phyloP scores from a whole-genome alignment of 2,797 vertebrate genomes.

The Sebastes hopkinsi region DNA sequence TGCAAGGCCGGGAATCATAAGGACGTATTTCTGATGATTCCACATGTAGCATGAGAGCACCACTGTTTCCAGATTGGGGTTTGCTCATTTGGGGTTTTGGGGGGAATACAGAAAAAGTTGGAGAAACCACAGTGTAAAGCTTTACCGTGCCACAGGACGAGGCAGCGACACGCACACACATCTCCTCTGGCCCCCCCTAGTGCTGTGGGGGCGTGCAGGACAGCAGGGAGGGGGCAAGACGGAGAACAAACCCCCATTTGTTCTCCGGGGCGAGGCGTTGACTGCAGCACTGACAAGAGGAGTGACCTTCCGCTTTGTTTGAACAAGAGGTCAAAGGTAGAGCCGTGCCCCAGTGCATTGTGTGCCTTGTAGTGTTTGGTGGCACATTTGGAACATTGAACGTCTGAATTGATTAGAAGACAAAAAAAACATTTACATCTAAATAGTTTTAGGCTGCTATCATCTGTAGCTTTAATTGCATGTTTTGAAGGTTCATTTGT shows the following conservation, averaged over 20 bases:
- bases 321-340: slow-evolving; percentile 79
- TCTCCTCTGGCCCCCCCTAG: slow-evolving; percentile 47
- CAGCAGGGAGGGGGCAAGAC: slow-evolving; percentile 52
- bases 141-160: slow-evolving; percentile 27
- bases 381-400: slow-evolving; percentile 59
- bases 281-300: slow-evolving; percentile 72
- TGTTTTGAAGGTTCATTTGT: neutral
- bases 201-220: slow-evolving; percentile 59
- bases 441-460: neutral
- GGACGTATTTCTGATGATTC: neutral
- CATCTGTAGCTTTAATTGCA: neutral
- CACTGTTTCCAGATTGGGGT: neutral
- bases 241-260: slow-evolving; percentile 77
- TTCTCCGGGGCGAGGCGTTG: slow-evolving; percentile 65
- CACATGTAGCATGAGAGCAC: neutral
- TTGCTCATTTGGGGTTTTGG: neutral
- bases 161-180: slow-evolving; percentile 49
- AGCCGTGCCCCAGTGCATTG: slow-evolving; percentile 72
- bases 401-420: slow-evolving; percentile 21
- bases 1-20: neutral
- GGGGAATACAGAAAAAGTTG: neutral
- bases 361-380: slow-evolving; percentile 78
- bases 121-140: slow-evolving; percentile 10
- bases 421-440: slow-evolving; percentile 10
- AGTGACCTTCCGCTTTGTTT: slow-evolving; percentile 77